These are phyloP conservation scores for Plectus sambesii DNA, from an alignment of 1,140 invertebrate species.

Conservation along the genomic window DNA sequence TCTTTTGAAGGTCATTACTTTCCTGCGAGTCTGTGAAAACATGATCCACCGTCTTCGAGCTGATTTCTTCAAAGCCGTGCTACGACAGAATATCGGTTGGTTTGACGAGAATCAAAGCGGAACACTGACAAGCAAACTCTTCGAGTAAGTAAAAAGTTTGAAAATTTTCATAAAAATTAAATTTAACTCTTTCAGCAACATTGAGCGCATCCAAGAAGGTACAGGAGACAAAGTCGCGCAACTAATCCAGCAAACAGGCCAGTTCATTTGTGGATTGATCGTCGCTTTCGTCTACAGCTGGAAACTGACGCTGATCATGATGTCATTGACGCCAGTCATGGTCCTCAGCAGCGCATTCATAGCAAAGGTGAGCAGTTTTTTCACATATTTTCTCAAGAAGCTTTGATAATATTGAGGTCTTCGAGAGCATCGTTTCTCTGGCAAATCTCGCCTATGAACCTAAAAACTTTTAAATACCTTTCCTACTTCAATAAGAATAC, in stretches of 20 bases:
- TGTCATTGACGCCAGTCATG: conserved; percentile 26
- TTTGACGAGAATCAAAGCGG: conserved; percentile 72
- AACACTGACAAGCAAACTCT: conserved; percentile 71
- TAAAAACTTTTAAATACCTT: too few species aligned
- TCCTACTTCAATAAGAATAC: too few species aligned
- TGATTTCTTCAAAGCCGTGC: conserved; percentile 59
- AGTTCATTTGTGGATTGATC: conserved; percentile 24
- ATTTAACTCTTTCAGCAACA: conserved; percentile 55
- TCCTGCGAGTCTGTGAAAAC: conserved; percentile 46
- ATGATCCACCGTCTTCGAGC: conserved; percentile 62
- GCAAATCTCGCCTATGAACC: too few species aligned
- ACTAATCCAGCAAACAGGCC: conserved; percentile 54
- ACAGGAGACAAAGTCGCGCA: conserved; percentile 72
- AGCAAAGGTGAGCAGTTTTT: conserved; percentile 11
- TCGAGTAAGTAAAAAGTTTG: conserved; percentile 74
- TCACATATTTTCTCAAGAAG: too few species aligned
- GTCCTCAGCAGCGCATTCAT: conserved; percentile 24
- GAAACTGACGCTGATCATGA: conserved; percentile 26
- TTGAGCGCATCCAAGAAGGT: conserved; percentile 73
- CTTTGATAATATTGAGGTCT: too few species aligned
- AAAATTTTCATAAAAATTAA: conserved; percentile 23
- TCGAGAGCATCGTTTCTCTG: too few species aligned
- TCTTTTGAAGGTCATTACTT: conserved; percentile 43
- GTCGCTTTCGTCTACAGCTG: conserved; percentile 26
- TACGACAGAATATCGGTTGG: conserved; percentile 77